These are phyloP conservation scores for Lepidurus apus DNA, from an alignment of 1,140 invertebrate genomes.

Conservation along the genomic window DNA sequence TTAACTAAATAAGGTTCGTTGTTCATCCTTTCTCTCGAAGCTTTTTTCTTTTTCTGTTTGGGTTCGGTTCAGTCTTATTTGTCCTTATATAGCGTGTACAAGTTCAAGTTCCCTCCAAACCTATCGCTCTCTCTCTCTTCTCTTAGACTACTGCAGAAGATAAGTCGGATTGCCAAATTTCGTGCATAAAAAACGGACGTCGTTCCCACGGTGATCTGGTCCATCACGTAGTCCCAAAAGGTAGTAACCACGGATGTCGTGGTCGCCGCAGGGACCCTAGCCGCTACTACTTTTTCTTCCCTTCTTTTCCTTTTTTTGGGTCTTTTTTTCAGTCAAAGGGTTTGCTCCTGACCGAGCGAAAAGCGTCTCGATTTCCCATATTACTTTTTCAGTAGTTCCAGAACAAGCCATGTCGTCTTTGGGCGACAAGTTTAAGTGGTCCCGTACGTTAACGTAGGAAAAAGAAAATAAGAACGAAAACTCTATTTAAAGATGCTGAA, in stretches of 20 bases:
- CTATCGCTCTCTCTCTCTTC: not conserved
- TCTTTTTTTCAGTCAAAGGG: not conserved
- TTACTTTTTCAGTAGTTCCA: not conserved
- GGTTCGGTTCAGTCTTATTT: not conserved
- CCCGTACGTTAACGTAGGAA: not conserved
- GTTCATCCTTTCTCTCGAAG: not conserved
- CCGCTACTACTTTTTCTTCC: not conserved
- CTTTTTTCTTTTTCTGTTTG: not conserved
- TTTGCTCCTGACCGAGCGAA: not conserved
- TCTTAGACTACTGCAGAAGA: not conserved
- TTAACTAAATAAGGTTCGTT: slow-evolving; percentile 3
- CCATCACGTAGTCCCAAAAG: slow-evolving; percentile 9
- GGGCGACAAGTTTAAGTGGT: slow-evolving; percentile 9
- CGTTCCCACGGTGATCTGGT: slow-evolving; percentile 20
- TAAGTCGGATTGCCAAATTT: too few relatives aligned
- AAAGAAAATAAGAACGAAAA: not conserved
- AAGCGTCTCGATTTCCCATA: slow-evolving; percentile 7
- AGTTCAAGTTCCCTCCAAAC: not conserved
- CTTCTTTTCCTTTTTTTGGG: not conserved
- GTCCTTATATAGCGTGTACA: not conserved
- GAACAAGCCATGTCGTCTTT: not conserved
- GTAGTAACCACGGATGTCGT: slow-evolving; percentile 21
- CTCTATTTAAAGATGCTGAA: not conserved
- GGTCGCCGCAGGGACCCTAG: slow-evolving; percentile 1
- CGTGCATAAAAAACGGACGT: not conserved